Evolutionary conservation across 2,888 invertebrate genomes (phyloP), one percentile per base, ranked within the genome.

Genomic region (Torymus aiolomorphi): DNA sequence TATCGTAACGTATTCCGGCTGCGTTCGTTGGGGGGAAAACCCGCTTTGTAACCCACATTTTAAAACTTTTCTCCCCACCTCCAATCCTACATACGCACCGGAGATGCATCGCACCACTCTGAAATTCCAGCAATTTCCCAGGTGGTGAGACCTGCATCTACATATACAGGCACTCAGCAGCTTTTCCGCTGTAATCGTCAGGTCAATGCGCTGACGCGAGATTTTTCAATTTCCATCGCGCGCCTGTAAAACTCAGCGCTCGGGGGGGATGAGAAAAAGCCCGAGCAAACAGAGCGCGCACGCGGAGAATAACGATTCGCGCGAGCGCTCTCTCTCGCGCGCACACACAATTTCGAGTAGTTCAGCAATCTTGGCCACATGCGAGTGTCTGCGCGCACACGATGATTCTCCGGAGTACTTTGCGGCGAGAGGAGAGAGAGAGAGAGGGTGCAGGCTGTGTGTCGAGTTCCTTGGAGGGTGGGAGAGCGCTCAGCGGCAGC

Each of bases 311-410:
- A 42, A 20, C 42, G 61, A 65, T 79, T 82, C 76, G 67, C 80
- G 74, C 80, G 76, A n/a, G n/a, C n/a, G n/a, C n/a, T n/a, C n/a
- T n/a, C n/a, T n/a, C n/a, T n/a, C 80, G 76, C 80, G 74, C 80
- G 76, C 80, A 72, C 76, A 76, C 72, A 82, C 82, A 82, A 84
- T 85, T 83, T 81, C 82, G 80, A 79, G 80, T 83, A 83, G 85
- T 85, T 61, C 31, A 75, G 52, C 59, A 79, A 72, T 76, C 73
- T 31, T 31, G 31, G 31, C 31, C 31, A 31, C 31, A 31, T 31
- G 31, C 31, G 31, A 31, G 31, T 31, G 31, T 31, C 31, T 31
- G 5, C 31, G 5, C 4, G 31, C 31, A 65, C 83, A 85, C 83
- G 83, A 82, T 73, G 82, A 78, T 85, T 83, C 76, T 79, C 76